Base-by-base conservation (phyloP, 2,888 invertebrate species). In the Vesta saturnalis region DNA sequence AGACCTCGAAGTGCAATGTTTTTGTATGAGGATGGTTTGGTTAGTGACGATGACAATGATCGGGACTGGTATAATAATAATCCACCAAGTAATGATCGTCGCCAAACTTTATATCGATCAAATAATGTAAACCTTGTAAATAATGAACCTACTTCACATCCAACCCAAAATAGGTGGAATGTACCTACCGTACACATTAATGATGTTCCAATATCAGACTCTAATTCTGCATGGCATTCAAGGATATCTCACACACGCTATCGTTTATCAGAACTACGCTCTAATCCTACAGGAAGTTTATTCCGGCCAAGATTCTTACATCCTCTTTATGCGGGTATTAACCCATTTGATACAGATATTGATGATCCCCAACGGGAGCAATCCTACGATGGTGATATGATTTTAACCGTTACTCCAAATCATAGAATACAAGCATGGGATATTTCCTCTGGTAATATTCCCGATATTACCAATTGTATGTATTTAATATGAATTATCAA, bases 391-490 rank as follows among this genome's bases (percentile, higher is more conserved):
- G 81, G 79, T 55, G 83, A 84, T 71, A 82, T 83, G 77, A 79
- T 83, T 71, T 85, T 88, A 2, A 85, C 90, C 54, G 87, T 90
- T 23, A 88, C 89, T 54, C 89, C 90, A 49, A 91, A 91, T 75
- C 92, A 94, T 83, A 86, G 94, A 72, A 92, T 95, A 75, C 94
- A 95, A 84, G 91, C 90, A 49, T 95, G 95, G 95, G 92, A 94
- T 85, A 92, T 94, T 83, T 89, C 90, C 1, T 86, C 88, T 52
- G 89, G 89, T 70, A 84, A 86, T 74, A 89, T 94, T 71, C 94
- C 94, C 0, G 90, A 92, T 77, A 91, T 94, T 70, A 88, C 88
- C 47, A 89, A 92, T 80, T 86, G 94, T 94, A 82, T 85, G 89
- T 85, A 67, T 52, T n/a, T n/a, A n/a, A n/a, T n/a, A n/a, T n/a